Conservation (phyloP, 2,113 vertebrate genomes). For the Oceanodroma tethys region DNA sequence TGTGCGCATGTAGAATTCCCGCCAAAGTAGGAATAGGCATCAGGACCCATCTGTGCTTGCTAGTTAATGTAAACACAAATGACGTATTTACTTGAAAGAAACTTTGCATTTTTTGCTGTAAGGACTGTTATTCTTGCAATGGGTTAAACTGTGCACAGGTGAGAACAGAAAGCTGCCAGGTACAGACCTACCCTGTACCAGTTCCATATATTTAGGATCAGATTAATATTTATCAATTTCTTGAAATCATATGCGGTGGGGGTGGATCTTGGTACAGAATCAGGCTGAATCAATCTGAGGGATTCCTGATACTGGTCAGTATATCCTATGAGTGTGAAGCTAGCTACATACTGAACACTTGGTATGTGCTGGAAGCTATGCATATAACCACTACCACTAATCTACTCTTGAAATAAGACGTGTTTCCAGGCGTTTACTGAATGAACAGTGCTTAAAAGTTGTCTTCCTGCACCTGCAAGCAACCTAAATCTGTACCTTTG, state of each 20-base stretch:
- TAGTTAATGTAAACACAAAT: background rate
- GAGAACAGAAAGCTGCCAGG: background rate
- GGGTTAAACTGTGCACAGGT: background rate
- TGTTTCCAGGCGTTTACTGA: background rate
- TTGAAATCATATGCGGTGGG: background rate
- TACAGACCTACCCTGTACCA: background rate
- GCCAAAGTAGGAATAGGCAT: background rate
- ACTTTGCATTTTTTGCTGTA: background rate
- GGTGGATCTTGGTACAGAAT: background rate
- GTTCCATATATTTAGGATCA: background rate
- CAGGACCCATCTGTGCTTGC: background rate
- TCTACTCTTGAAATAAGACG: background rate
- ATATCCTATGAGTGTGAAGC: background rate
- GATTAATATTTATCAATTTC: background rate
- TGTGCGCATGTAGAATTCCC: background rate
- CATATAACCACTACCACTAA: background rate
- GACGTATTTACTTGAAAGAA: background rate
- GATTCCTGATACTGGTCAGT: background rate
- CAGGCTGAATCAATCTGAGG: background rate
- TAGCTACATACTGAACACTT: background rate
- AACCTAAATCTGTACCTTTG: background rate
- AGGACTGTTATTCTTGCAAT: background rate
- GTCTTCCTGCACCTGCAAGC: background rate
- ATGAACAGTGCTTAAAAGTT: background rate
- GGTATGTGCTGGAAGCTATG: background rate